Conservation (phyloP, 2,888 invertebrate genomes). For the Athalia cordata region DNA sequence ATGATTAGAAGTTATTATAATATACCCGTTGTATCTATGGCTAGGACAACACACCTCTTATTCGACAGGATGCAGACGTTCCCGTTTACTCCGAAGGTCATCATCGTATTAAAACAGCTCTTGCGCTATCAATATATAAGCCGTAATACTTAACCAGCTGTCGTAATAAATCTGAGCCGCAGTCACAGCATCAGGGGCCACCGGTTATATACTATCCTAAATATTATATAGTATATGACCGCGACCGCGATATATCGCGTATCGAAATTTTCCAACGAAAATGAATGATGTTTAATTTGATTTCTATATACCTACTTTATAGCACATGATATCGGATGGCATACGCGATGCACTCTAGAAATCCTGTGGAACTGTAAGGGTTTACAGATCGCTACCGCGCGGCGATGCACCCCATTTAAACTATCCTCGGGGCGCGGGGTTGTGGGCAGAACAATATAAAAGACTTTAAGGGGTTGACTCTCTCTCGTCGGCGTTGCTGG, state of each 20-base stretch:
- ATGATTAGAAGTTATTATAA: no score
- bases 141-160: conserved; percentile 14
- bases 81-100: conserved; percentile 7
- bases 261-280: no score
- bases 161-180: conserved; percentile 22
- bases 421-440: conserved; percentile 46
- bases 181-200: neutral
- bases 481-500: conserved; percentile 55
- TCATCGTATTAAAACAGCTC: neutral
- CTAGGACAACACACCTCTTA: neutral
- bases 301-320: no score
- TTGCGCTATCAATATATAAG: conserved; percentile 9
- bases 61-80: conserved; percentile 25
- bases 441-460: conserved; percentile 64
- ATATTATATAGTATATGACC: no score
- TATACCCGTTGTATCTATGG: conserved; percentile 36
- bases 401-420: conserved; percentile 33
- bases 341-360: no score
- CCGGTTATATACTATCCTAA: no score
- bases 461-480: conserved; percentile 66
- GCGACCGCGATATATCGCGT: no score
- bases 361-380: neutral
- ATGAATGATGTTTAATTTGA: no score
- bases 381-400: conserved; percentile 28
- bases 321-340: no score